Conservation (phyloP, 2,797 vertebrate genomes). For the Setipinna tenuifilis region DNA sequence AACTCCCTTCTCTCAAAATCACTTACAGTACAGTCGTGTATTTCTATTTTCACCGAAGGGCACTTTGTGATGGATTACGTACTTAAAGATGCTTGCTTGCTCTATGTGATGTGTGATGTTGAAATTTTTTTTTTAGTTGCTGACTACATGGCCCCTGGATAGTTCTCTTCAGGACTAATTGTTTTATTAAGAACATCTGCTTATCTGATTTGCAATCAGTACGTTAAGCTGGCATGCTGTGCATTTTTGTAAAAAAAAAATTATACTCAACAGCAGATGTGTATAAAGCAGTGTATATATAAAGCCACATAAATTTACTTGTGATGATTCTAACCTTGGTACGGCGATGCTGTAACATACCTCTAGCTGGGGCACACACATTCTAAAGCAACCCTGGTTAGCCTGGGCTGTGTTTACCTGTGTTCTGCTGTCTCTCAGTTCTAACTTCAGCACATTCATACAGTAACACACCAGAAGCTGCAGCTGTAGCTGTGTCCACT, state of each 20-base stretch:
- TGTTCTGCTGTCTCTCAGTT: no score
- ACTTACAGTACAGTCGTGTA: constrained; percentile 11
- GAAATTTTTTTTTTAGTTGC: background rate
- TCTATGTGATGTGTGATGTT: background rate
- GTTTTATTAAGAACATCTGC: background rate
- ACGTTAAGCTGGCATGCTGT: background rate
- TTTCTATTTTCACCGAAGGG: background rate
- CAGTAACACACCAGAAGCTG: background rate
- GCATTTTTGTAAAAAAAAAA: background rate
- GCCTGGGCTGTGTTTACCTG: no score
- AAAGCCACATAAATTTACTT: background rate
- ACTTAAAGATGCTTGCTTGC: background rate
- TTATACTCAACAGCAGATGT: background rate
- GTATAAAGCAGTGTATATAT: background rate
- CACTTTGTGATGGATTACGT: background rate
- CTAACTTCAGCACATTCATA: background rate
- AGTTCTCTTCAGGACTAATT: background rate
- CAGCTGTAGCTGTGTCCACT: background rate
- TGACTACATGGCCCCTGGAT: background rate
- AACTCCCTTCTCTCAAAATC: constrained; percentile 37
- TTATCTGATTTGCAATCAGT: background rate
- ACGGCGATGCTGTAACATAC: no score
- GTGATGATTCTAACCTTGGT: no score
- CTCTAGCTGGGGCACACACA: no score
- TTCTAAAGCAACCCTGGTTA: no score